A percentile compares a stretch with the other conserved stretches of the same genome.
phyloP scores from a whole-genome alignment of 1,140 invertebrate genomes.

The Temnothorax curvispinosus region DNA sequence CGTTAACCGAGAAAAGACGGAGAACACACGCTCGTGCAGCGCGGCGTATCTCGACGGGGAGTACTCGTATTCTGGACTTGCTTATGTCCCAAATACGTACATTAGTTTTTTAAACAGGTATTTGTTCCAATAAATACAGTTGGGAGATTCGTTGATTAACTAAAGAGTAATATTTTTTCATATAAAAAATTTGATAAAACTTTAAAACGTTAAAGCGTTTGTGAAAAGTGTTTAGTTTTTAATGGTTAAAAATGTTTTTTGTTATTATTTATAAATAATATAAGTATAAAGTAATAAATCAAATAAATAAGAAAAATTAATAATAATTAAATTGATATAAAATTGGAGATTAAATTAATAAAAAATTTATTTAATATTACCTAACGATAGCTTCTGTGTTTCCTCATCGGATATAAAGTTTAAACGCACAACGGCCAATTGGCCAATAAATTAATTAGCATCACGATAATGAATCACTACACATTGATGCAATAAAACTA shows the following conservation, averaged over 20 bases:
- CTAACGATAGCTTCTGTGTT: not conserved
- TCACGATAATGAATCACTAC: not conserved
- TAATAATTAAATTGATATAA: not conserved
- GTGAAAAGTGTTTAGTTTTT: not conserved
- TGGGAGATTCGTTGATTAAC: not conserved
- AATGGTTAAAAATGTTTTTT: not conserved
- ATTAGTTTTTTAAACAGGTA: not conserved
- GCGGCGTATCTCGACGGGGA: not conserved
- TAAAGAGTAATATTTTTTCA: not conserved
- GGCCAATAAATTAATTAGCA: not conserved
- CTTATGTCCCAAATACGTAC: constrained; percentile 1
- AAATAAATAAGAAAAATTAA: not conserved
- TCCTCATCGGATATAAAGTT: not conserved
- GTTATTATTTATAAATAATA: not conserved
- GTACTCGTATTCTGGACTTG: not conserved
- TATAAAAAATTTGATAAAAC: not conserved
- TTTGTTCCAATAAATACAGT: not conserved
- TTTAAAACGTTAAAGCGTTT: not conserved
- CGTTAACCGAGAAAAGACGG: constrained; percentile 35
- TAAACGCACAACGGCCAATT: not conserved
- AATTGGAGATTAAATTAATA: not conserved
- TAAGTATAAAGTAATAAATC: not conserved
- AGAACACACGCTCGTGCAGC: not conserved
- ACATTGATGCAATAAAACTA: not conserved
- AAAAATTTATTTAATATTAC: constrained; percentile 3